These are phyloP conservation scores for Labroides dimidiatus DNA, from an alignment of 2,797 vertebrate genomes.

Conservation along the genomic window DNA sequence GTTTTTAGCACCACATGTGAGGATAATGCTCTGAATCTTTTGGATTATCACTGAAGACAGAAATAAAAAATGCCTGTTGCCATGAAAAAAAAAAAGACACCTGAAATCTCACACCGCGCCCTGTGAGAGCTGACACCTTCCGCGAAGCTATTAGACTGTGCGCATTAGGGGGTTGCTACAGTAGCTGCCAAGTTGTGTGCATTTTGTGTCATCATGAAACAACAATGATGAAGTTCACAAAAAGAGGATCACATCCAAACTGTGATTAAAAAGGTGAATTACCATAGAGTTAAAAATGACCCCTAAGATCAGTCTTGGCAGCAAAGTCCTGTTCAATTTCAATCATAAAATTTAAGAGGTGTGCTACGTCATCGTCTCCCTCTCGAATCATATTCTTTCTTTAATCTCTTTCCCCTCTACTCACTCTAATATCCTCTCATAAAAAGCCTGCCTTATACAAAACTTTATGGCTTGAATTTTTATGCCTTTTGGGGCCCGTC, in stretches of 20 bases:
- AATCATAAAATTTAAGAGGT: slow-evolving; percentile 60
- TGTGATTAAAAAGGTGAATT: slow-evolving; percentile 21
- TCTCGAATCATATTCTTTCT: slow-evolving; percentile 52
- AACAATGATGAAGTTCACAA: slow-evolving; percentile 8
- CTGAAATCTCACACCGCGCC: slow-evolving; percentile 52
- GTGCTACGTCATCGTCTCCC: slow-evolving; percentile 46
- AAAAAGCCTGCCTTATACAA: slow-evolving; percentile 49
- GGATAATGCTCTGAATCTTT: slow-evolving; percentile 47
- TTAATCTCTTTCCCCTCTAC: slow-evolving; percentile 41
- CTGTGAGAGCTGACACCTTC: slow-evolving; percentile 42
- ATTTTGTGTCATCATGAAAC: slow-evolving; percentile 22
- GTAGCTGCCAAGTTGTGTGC: background rate
- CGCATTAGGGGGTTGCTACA: background rate
- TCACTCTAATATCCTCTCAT: slow-evolving; percentile 59
- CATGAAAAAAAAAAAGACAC: slow-evolving; percentile 27
- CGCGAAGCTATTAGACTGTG: slow-evolving; percentile 24
- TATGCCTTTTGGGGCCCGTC: slow-evolving; percentile 57
- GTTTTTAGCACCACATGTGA: slow-evolving; percentile 40
- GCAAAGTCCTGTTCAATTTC: slow-evolving; percentile 39
- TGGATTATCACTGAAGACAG: slow-evolving; percentile 32
- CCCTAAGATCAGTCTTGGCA: slow-evolving; percentile 36
- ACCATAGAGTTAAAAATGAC: slow-evolving; percentile 42
- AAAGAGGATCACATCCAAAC: slow-evolving; percentile 2
- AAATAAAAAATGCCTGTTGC: background rate
- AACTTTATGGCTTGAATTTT: slow-evolving; percentile 58